phyloP scores from a whole-genome alignment of 1,140 invertebrate genomes.

The Dreissena polymorpha region DNA sequence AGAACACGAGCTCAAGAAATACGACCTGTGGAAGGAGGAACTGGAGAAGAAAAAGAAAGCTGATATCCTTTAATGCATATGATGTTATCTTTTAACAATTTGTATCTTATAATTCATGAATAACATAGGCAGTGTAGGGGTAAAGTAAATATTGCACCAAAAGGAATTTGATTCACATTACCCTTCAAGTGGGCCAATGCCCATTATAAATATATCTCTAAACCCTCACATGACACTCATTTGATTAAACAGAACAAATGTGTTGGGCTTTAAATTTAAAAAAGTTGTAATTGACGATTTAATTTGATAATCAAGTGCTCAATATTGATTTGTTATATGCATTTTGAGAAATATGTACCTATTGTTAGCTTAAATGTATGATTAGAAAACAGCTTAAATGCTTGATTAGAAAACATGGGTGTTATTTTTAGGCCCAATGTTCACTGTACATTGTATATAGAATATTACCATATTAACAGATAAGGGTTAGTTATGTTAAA shows the following conservation, averaged over 20 bases:
- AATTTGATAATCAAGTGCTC: too few species aligned
- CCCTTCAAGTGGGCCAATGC: too few species aligned
- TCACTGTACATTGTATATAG: too few species aligned
- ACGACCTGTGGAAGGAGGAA: conserved; percentile 96
- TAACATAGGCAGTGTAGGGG: not conserved
- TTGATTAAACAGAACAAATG: not conserved
- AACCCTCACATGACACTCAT: not conserved
- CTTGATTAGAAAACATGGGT: not conserved
- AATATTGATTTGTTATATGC: too few species aligned
- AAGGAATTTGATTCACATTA: too few species aligned
- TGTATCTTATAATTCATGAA: not conserved
- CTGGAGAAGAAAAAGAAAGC: conserved; percentile 84
- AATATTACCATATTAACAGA: too few species aligned
- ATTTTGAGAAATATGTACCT: not conserved
- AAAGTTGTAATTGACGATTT: too few species aligned
- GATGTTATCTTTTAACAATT: conserved; percentile 3
- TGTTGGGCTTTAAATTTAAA: not conserved
- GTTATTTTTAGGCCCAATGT: not conserved
- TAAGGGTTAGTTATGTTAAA: too few species aligned
- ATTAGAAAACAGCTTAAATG: not conserved
- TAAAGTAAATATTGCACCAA: too few species aligned
- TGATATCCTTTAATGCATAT: conserved; percentile 76
- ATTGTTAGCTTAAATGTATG: not conserved
- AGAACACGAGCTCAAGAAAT: conserved; percentile 95
- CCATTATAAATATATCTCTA: not conserved